These are phyloP conservation scores for Gerris buenoi DNA, from an alignment of 1,140 invertebrate species.

Conservation along the genomic window DNA sequence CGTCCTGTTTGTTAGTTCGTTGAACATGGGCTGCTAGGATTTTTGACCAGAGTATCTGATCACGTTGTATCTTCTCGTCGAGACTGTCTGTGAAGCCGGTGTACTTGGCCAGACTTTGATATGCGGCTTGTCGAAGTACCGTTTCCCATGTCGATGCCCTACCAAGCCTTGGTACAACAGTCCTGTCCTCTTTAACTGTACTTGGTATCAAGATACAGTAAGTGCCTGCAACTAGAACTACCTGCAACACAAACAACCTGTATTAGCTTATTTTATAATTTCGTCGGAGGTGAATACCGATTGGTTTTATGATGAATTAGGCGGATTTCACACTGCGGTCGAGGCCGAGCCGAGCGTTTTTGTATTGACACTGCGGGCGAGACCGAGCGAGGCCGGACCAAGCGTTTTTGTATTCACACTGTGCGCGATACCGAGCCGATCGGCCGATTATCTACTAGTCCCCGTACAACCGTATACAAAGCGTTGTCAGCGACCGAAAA, in stretches of 20 bases:
- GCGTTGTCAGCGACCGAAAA: too few species aligned
- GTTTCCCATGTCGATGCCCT: constrained; percentile 12
- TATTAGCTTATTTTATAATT: too few species aligned
- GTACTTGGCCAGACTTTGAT: constrained; percentile 17
- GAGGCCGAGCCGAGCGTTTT: too few species aligned
- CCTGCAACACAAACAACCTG: neutral
- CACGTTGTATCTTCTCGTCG: constrained; percentile 17
- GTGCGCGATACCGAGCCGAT: too few species aligned
- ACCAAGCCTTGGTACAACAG: neutral
- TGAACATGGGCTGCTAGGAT: constrained; percentile 13
- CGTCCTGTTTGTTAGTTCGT: neutral
- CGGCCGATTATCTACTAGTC: too few species aligned
- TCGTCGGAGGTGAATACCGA: too few species aligned
- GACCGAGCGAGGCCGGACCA: too few species aligned
- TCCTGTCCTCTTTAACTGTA: neutral
- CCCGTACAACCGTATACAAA: too few species aligned
- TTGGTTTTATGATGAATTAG: too few species aligned
- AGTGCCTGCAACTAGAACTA: neutral
- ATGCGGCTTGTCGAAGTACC: constrained; percentile 17
- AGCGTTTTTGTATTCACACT: too few species aligned
- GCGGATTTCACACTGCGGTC: too few species aligned
- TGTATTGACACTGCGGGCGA: too few species aligned
- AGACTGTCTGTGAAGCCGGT: constrained; percentile 17
- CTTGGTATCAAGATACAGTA: neutral
- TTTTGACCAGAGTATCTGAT: constrained; percentile 17